Conservation (phyloP, 2,888 invertebrate species). For the Allophyes oxyacanthae region DNA sequence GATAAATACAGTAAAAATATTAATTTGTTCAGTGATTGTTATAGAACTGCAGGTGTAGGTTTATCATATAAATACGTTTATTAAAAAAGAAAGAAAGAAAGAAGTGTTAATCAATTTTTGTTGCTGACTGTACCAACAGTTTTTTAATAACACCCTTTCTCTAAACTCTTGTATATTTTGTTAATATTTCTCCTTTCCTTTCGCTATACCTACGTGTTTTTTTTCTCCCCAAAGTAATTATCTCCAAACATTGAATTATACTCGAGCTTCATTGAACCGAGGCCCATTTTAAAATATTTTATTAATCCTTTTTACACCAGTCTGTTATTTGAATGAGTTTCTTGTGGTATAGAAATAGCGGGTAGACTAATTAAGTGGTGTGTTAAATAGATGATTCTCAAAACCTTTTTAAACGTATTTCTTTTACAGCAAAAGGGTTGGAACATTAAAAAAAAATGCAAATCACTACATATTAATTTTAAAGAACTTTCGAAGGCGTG, state of each 20-base stretch:
- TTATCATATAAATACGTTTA: too few species aligned
- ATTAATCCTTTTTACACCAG: slow-evolving; percentile 49
- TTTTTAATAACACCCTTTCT: too few species aligned
- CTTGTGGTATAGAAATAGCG: slow-evolving; percentile 36
- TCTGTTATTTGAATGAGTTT: slow-evolving; percentile 54
- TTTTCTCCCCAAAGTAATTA: not conserved
- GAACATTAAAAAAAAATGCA: slow-evolving; percentile 25
- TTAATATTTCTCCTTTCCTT: too few species aligned
- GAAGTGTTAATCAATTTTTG: too few species aligned
- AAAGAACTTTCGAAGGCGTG: not conserved
- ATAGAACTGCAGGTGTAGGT: too few species aligned
- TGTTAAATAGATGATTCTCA: slow-evolving; percentile 48
- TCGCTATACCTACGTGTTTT: not conserved
- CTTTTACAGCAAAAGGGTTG: slow-evolving; percentile 30
- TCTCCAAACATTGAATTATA: slow-evolving; percentile 37
- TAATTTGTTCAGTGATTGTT: too few species aligned
- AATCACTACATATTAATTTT: slow-evolving; percentile 17
- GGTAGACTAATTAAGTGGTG: slow-evolving; percentile 52
- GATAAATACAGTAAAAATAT: too few species aligned
- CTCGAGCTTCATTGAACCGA: slow-evolving; percentile 31
- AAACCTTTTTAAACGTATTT: slow-evolving; percentile 22
- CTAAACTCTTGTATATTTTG: too few species aligned
- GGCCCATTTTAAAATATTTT: slow-evolving; percentile 47
- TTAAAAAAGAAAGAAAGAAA: too few species aligned
- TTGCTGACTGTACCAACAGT: too few species aligned